Percentiles rank a stretch among this genome's conserved stretches.
Evolutionary conservation across 2,797 vertebrate genomes (phyloP).

Genomic region (Discoglossus pictus): DNA sequence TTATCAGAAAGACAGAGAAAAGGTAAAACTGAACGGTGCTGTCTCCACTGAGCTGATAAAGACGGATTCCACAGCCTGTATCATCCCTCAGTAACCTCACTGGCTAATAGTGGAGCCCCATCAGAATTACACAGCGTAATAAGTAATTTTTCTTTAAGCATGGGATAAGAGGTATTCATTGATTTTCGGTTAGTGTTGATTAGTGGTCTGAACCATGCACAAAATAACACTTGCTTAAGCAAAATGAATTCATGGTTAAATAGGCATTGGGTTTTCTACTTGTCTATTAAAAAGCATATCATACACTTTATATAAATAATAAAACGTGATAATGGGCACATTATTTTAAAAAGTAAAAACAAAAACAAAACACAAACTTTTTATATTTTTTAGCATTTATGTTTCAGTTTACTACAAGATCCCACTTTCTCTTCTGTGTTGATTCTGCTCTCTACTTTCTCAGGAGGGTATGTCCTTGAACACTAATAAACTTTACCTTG

Average conservation of each 20-base stretch:
- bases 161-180: not conserved
- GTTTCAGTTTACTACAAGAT: too few species aligned
- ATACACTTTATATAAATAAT: too few species aligned
- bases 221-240: conserved; percentile 1
- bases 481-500: too few species aligned
- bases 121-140: not conserved
- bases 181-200: not conserved
- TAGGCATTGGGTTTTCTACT: too few species aligned
- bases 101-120: conserved; percentile 6
- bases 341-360: too few species aligned
- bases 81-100: conserved; percentile 19
- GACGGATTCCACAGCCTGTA: conserved; percentile 15
- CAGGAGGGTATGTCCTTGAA: too few species aligned
- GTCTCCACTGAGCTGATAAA: conserved; percentile 34
- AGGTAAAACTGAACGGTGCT: conserved; percentile 21
- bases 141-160: not conserved
- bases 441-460: too few species aligned
- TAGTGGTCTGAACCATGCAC: not conserved
- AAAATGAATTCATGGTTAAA: not conserved
- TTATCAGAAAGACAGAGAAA: conserved; percentile 27
- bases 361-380: too few species aligned
- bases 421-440: too few species aligned
- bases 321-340: too few species aligned
- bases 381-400: too few species aligned
- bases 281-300: too few species aligned